phyloP scores from a whole-genome alignment of 2,113 vertebrate species.

The Suncus etruscus region DNA sequence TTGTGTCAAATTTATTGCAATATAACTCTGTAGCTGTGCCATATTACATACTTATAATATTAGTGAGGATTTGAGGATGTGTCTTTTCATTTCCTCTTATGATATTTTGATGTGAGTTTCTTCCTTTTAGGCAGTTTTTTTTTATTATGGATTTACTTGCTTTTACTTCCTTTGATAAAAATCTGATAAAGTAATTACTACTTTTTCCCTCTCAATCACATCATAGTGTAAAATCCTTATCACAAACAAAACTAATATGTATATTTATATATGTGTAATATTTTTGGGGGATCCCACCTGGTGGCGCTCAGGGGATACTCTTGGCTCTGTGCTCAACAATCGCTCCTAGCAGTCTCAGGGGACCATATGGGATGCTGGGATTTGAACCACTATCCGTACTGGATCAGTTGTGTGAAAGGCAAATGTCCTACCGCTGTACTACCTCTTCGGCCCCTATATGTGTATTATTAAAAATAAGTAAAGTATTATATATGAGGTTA shows the following conservation, averaged over 20 bases:
- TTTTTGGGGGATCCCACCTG: too few species aligned
- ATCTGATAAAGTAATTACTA: not conserved
- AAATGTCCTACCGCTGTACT: too few species aligned
- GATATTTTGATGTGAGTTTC: not conserved
- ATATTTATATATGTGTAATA: too few species aligned
- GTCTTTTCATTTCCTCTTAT: not conserved
- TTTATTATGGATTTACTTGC: slow-evolving; percentile 25
- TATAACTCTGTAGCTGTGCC: not conserved
- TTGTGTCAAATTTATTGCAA: not conserved
- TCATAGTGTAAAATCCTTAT: not conserved
- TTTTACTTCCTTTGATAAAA: slow-evolving; percentile 14
- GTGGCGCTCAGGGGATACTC: too few species aligned
- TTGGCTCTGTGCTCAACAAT: too few species aligned
- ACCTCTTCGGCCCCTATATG: too few species aligned
- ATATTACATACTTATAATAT: not conserved
- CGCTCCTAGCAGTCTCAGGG: too few species aligned
- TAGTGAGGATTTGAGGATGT: not conserved
- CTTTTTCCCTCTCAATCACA: slow-evolving; percentile 22
- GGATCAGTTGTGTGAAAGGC: too few species aligned
- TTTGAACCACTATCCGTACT: too few species aligned
- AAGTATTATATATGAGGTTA: too few species aligned
- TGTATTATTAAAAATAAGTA: too few species aligned
- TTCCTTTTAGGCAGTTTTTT: not conserved
- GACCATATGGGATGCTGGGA: too few species aligned
- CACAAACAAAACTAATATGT: not conserved